Base-by-base conservation (phyloP, 2,797 vertebrate species). In the Pachyuromys duprasi region DNA sequence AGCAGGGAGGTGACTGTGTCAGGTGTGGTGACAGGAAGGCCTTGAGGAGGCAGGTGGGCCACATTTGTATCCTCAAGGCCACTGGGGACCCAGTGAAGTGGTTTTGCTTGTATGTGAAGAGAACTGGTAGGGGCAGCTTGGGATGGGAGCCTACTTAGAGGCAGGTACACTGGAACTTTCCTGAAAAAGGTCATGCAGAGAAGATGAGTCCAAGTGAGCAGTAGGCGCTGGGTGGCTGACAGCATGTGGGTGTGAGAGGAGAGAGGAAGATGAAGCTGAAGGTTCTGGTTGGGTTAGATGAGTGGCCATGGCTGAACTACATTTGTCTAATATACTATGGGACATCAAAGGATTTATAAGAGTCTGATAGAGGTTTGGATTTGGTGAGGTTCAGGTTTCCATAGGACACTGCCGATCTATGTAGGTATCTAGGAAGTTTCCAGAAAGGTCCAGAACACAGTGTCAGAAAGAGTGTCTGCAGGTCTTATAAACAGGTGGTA, bases 401-500 rank as follows among this genome's bases (percentile, higher is more conserved):
- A 69, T 14, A 84, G 53, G 67, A 79, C 14, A 86, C 2, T 5
- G 45, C 2, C 7, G 53, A 78, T 76, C 26, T 76, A 33, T 45
- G 18, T 42, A 42, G 20, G 80, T 5, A 84, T 20, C 45, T 45
- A n/a, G 33, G 88, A 26, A 80, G 26, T 49, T 84, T 95, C 65
- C 17, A 67, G 74, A 69, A 92, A 88, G 67, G 53, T 67, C 62
- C 88, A 72, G 53, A 88, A 91, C 6, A 67, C 14, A 74, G 42
- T 63, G n/a, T 18, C 26, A 89, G n/a, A 79, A 13, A 80, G 42
- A 80, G 57, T 12, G 33, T 49, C 70, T 33, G 24, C 36, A 78
- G 63, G 11, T 91, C 42, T 89, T 60, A 88, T 79, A 94, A 93
- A 69, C 0, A 69, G 90, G 45, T 57, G 17, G 17, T 57, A 57